Evolutionary conservation across 2,113 vertebrate genomes (phyloP), one percentile per base, ranked within the genome.

Genomic region (Coturnix japonica): DNA sequence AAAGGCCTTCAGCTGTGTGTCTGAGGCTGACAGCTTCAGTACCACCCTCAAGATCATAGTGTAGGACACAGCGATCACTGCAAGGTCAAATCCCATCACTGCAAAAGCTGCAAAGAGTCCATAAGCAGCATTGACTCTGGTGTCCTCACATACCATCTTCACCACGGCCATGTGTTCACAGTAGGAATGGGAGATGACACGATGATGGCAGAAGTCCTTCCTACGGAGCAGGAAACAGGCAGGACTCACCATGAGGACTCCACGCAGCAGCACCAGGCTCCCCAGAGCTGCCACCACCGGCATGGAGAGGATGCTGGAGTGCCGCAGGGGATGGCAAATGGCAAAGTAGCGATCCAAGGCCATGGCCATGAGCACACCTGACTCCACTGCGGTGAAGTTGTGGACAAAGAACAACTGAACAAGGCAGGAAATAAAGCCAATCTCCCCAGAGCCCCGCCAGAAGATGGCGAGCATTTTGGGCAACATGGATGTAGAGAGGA

Each of bases 321-420:
- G 46, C 46, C 46, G 21, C 21, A 47, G 46, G 46, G 46, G 46
- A 47, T 47, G 21, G 46, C 46, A 47, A 11, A 47, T 47, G 46
- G 46, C 46, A 47, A 47, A 47, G 21, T 22, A 47, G 21, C 46
- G 46, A 47, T 47, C 46, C 46, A 47, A 47, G 46, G 46, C 46
- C 46, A 47, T 47, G 46, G 46, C 46, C 46, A 47, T 47, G 46
- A 47, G 46, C 46, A 47, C 46, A 8, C 46, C 46, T 10, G 21
- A 47, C 46, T 47, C 46, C 46, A 47, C 88, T 2, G 67, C 39
- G 0, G 91, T 74, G 79, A 96, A 96, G 33, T 82, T 31, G 13
- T 96, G 96, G 46, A 95, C 92, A 76, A 96, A 94, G 82, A 97
- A 97, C 39, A 96, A 10, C 67, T 97, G 96, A 19, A 41, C 19